Evolutionary conservation across 2,113 vertebrate species (phyloP), one percentile per base, ranked within the genome.

Genomic region (Passer montanus): DNA sequence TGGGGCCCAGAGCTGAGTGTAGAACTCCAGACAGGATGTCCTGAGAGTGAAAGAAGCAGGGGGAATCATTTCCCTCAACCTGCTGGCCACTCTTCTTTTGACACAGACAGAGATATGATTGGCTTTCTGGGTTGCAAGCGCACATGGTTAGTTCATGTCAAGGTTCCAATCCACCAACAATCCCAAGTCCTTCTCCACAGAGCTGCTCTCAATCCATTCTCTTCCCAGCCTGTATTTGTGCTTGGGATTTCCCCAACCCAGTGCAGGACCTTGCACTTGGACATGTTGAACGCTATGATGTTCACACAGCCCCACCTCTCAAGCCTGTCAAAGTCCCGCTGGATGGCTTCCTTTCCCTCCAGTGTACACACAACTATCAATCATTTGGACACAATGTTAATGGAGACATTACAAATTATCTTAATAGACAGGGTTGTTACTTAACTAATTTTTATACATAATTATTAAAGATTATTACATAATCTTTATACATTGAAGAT

Each of bases 51-150:
- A 62, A 62, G 15, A 46, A 60, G 46, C 8, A 6, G 23, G 10
- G 8, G 52, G 23, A 39, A 28, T 46, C 18, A 19, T 10, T 12
- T n/a, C 4, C 18, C 33, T 78, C 39, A 23, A 0, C 33, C 10
- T 23, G 28, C 15, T 39, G 39, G 33, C 28, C 19, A 23, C 17
- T 20, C 28, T 50, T 35, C 17, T 20, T 46, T 60, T 20, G 19
- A 33, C 0, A 0, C 15, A n/a, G 39, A 33, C 10, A 0, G 0
- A 39, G 28, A 39, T 28, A 28, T 11, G 8, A 19, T 21, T 68
- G 7, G 7, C 11, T 33, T 44, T 77, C 22, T 44, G 37, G 14
- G 22, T 31, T 37, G 3, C 12, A 46, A 52, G 5, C 28, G 22
- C 12, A 13, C 7, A 7, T 33, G 46, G 4, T 9, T 39, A 22